Conservation (phyloP, 37 sponge, comb jelly and placozoan species). For the Dysidea cf. avara region DNA sequence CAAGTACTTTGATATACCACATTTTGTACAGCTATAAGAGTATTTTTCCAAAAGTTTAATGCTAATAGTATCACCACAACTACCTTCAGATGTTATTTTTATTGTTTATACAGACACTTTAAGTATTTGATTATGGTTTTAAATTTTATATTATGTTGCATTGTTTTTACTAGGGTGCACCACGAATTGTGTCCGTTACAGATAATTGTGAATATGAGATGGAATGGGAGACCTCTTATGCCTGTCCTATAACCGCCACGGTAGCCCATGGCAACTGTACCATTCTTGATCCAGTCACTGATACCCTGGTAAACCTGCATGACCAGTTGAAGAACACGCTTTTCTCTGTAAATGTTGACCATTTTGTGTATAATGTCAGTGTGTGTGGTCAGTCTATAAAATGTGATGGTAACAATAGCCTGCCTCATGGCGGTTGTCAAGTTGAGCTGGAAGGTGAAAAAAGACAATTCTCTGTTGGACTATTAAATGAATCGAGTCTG, state of each 20-base stretch:
- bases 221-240: slow-evolving; percentile 56
- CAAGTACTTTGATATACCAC: too few relatives aligned
- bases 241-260: slow-evolving; percentile 34
- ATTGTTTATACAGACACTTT: too few relatives aligned
- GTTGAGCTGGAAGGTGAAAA: too few relatives aligned
- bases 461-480: neutral
- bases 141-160: neutral
- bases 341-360: neutral
- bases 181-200: neutral
- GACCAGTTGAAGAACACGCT: slow-evolving; percentile 6
- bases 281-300: slow-evolving; percentile 37
- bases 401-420: too few relatives aligned
- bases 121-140: too few relatives aligned
- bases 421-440: too few relatives aligned
- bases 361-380: too few relatives aligned
- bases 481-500: slow-evolving; percentile 7
- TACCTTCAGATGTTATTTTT: too few relatives aligned
- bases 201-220: slow-evolving; percentile 29
- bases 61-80: too few relatives aligned
- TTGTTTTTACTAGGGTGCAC: slow-evolving; percentile 28
- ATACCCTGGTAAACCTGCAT: slow-evolving; percentile 30
- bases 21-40: too few relatives aligned
- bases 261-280: slow-evolving; percentile 24
- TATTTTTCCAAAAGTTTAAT: too few relatives aligned
- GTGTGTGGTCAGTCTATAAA: too few relatives aligned